Base-by-base conservation (phyloP, 2,797 vertebrate species). In the Rhadinocentrus ornatus region DNA sequence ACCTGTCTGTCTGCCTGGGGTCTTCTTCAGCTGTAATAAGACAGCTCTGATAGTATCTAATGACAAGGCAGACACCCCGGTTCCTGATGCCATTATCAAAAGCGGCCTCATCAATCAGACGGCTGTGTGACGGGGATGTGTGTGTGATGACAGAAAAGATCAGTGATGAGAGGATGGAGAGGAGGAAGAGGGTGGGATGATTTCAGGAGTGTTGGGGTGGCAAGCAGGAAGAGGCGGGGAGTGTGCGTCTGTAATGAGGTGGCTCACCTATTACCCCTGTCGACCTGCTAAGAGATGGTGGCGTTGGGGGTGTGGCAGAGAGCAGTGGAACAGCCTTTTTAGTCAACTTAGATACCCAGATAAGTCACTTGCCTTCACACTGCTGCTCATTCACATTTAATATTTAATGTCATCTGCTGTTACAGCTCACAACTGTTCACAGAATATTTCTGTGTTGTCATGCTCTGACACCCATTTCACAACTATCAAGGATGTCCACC, bases 31-130 rank as follows among this genome's bases (percentile, higher is more conserved):
- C 84, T 87, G 84, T 91, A 91, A 91, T 89, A 91, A 93, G 88
- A 87, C 87, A 84, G 83, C 80, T 77, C 84, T 75, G 91, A 91
- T 91, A 87, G 85, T 77, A 90, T 90, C 83, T 94, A 93, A 94
- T 93, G 90, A 93, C 92, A 93, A 93, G 92, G 91, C 86, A 91
- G 88, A 85, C 86, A 70, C 86, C 88, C 74, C 66, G 34, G 90
- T 91, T 92, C 92, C 92, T 91, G 91, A 91, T 89, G 88, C 90
- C 88, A 93, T 93, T 93, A 93, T 93, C 91, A 93, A 90, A 93
- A 89, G 91, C 88, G 85, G 86, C 82, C 80, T 90, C 92, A 92
- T 93, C 92, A 84, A 87, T 94, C 93, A 94, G 89, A 72, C 53
- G 31, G 44, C 69, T 1, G 62, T 26, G 80, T 89, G 91, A 89